Evolutionary conservation across 1,140 invertebrate species (phyloP).

Genomic region (Oncopeltus fasciatus): DNA sequence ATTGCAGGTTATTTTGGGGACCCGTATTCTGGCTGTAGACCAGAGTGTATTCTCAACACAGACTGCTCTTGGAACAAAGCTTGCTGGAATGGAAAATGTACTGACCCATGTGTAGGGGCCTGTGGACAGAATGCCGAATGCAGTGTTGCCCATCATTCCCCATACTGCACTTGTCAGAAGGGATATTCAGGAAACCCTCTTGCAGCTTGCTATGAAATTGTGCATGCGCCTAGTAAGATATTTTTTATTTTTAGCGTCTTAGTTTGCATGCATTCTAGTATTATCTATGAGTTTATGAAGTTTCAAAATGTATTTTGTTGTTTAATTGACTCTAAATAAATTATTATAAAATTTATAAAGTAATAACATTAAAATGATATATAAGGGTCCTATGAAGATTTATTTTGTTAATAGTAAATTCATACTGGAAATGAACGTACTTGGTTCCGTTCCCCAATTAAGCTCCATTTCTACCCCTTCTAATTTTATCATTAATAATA

Average conservation of each 20-base stretch:
- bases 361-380: no score
- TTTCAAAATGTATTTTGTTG: no score
- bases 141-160: slow-evolving; percentile 69
- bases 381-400: no score
- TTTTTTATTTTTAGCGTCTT: slow-evolving; percentile 9
- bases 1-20: slow-evolving; percentile 58
- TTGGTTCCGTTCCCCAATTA: no score
- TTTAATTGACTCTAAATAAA: no score
- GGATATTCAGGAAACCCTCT: slow-evolving; percentile 70
- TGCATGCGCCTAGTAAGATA: slow-evolving; percentile 24
- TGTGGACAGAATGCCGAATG: slow-evolving; percentile 74
- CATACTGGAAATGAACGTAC: no score
- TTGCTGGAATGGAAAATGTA: slow-evolving; percentile 66
- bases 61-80: slow-evolving; percentile 68
- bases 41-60: slow-evolving; percentile 63
- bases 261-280: background rate
- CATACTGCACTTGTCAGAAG: slow-evolving; percentile 57
- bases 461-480: no score
- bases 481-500: no score
- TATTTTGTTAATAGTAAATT: no score
- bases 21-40: slow-evolving; percentile 56
- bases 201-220: slow-evolving; percentile 40
- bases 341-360: no score
- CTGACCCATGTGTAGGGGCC: slow-evolving; percentile 63
- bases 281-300: no score